Base-by-base conservation (phyloP, 2,888 invertebrate species). In the Philereme transversata region DNA sequence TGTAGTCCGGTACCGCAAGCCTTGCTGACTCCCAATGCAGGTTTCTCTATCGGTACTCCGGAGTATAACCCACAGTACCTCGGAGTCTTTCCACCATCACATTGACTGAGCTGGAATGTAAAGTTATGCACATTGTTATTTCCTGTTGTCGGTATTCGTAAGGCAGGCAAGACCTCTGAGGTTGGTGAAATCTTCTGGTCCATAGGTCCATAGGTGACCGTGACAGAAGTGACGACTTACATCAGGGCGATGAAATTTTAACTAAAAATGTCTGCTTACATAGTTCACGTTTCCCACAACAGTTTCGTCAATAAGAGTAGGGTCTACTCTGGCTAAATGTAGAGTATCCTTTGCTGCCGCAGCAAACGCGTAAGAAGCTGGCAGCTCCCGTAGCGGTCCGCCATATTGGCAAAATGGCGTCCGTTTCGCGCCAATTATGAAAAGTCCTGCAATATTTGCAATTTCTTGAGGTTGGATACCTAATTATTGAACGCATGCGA, bases 1-100 rank as follows among this genome's bases (percentile, higher is more conserved):
- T 99, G 99, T 78, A 99, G 97, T 7, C 99, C 99, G 56, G 98
- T 98, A 9, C 99, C 99, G 86, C 99, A 99, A 10, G 99, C 93
- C 69, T 99, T 94, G 87, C 98, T 99, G 9, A 99, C 94, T 22
- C 96, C 95, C 5, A 98, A 86, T 0, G 98, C 98, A n/a, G 99
- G 98, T 63, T 93, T 95, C 36, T 96, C 96, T 62, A 96, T 83
- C 1, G 98, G 97, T 41, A 99, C 95, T 46, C 98, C 99, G 63
- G 95, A 94, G 73, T 96, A 94, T 8, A 99, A 92, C 0, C 95
- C 94, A 58, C 96, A 96, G 86, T 99, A 99, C 41, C 99, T 94
- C 0, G 99, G 95, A 61, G 98, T 91, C 79, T 97, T 97, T 6
- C 94, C 94, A 22, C 98, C 98, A 92, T 99, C 99, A 7, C 95